Evolutionary conservation across 2,113 vertebrate species (phyloP).

Genomic region (Microcebus tavaratra): DNA sequence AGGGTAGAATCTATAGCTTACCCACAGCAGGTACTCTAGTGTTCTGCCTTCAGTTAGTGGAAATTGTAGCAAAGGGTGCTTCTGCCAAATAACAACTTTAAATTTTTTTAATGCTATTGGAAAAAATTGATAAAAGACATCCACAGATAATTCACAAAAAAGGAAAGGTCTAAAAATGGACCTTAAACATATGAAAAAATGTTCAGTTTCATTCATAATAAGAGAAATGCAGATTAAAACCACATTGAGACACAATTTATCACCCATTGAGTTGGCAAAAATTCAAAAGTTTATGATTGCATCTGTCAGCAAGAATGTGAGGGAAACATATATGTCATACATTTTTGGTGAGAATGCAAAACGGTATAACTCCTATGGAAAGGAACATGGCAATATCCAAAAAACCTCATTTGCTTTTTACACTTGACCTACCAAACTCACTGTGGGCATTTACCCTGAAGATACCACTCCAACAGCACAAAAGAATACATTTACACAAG

Average conservation of each 20-base stretch:
- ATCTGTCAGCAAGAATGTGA: neutral
- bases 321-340: neutral
- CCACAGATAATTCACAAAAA: neutral
- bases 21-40: neutral
- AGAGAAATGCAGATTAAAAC: constrained; percentile 13
- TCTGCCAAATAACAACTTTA: constrained; percentile 21
- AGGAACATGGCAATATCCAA: neutral
- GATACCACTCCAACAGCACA: neutral
- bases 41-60: neutral
- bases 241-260: constrained; percentile 24
- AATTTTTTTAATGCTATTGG: neutral
- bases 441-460: neutral
- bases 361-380: neutral
- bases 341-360: neutral
- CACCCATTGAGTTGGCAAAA: constrained; percentile 42
- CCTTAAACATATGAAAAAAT: neutral
- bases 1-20: neutral
- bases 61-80: constrained; percentile 24
- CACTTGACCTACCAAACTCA: neutral
- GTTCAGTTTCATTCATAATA: neutral
- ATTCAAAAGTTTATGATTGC: constrained; percentile 21
- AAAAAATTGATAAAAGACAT: neutral
- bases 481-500: neutral
- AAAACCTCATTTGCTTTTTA: neutral
- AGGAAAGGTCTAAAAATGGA: neutral